phyloP scores from a whole-genome alignment of 2,888 invertebrate species.

The Harmothoe impar region DNA sequence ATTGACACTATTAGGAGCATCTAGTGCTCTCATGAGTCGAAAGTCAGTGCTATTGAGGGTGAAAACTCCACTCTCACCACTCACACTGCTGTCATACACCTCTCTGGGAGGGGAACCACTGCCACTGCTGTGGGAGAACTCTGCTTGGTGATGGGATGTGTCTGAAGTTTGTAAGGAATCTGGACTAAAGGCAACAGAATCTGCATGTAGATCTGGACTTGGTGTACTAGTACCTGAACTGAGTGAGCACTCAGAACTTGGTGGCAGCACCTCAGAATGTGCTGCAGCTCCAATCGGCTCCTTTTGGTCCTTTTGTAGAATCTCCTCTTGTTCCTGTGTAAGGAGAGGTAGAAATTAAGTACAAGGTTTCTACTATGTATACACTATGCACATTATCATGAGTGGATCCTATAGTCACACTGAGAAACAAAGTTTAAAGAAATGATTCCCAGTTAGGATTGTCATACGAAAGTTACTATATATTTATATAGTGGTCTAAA shows the following conservation, averaged over 20 bases:
- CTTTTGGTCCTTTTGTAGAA: neutral
- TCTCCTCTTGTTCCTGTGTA: slow-evolving; percentile 23
- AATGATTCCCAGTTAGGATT: too few species aligned
- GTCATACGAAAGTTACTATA: too few species aligned
- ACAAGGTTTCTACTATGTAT: too few species aligned
- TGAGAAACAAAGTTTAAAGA: too few species aligned
- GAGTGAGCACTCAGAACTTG: slow-evolving; percentile 19
- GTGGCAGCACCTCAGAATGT: neutral
- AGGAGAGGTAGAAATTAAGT: neutral
- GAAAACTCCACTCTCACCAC: slow-evolving; percentile 69
- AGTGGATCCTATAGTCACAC: too few species aligned
- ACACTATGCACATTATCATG: too few species aligned
- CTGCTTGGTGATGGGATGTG: neutral
- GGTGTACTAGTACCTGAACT: slow-evolving; percentile 53
- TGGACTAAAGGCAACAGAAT: neutral
- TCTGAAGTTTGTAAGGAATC: neutral
- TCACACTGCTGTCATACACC: slow-evolving; percentile 64
- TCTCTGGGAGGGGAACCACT: slow-evolving; percentile 23
- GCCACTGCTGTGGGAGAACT: slow-evolving; percentile 21
- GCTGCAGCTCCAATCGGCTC: neutral
- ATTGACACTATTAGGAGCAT: neutral
- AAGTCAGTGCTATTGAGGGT: slow-evolving; percentile 67
- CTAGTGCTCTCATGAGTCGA: neutral
- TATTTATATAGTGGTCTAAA: too few species aligned
- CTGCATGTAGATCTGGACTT: neutral